Evolutionary conservation across 2,797 vertebrate species (phyloP).

Genomic region (Cheirogaleus major): DNA sequence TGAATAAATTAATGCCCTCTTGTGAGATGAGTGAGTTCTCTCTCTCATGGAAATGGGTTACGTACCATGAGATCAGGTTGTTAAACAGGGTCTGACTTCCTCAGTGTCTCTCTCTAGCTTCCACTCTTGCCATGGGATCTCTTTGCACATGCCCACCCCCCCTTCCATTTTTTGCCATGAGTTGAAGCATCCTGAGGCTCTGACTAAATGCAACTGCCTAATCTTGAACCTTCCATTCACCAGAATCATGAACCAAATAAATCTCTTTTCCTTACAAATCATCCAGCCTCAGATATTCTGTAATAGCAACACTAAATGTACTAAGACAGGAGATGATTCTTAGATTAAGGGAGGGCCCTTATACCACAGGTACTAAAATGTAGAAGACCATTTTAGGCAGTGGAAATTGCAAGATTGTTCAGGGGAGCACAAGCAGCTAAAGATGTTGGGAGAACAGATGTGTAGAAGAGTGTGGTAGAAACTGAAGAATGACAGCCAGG

Average conservation of each 20-base stretch:
- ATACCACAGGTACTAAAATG: neutral
- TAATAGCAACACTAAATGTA: neutral
- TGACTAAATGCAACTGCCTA: neutral
- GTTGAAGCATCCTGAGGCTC: neutral
- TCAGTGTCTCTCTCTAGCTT: neutral
- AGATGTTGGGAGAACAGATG: neutral
- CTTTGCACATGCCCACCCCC: neutral
- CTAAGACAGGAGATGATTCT: neutral
- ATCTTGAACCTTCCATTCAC: neutral
- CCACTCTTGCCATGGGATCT: neutral
- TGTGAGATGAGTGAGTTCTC: neutral
- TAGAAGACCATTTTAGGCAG: neutral
- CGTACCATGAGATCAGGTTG: neutral
- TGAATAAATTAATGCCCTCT: neutral
- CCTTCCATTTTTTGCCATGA: neutral
- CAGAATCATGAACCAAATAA: neutral
- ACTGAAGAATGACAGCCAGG: neutral
- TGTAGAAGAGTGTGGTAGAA: neutral
- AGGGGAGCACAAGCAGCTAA: neutral
- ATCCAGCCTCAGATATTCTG: neutral
- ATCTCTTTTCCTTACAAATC: neutral
- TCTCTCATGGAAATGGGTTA: neutral
- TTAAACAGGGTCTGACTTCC: neutral
- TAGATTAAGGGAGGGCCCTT: neutral
- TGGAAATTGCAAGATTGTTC: neutral